phyloP scores from a whole-genome alignment of 2,113 vertebrate genomes.

The Scortum barcoo region DNA sequence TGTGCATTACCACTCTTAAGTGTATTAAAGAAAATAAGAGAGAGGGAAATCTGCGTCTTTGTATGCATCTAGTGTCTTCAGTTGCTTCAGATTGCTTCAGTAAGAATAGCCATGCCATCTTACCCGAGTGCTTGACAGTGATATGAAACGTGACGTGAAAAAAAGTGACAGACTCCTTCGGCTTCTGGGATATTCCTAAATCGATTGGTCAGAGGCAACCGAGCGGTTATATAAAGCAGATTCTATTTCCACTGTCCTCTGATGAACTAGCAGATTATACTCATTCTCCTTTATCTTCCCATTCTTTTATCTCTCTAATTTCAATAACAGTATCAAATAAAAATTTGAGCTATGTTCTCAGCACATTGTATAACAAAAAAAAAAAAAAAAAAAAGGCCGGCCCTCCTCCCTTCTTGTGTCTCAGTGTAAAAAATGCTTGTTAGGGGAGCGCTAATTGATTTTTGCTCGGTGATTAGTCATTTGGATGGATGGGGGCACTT shows the following conservation, averaged over 20 bases:
- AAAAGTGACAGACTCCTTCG: conserved; percentile 10
- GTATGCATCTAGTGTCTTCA: neutral
- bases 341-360: conserved; percentile 12
- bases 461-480: conserved; percentile 68
- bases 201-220: conserved; percentile 53
- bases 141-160: conserved; percentile 13
- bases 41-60: neutral
- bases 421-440: conserved; percentile 65
- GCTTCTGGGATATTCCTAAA: conserved; percentile 39
- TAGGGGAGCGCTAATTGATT: conserved; percentile 73
- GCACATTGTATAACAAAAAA: conserved; percentile 32
- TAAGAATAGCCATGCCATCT: neutral
- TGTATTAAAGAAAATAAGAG: neutral
- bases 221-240: conserved; percentile 33
- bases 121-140: neutral
- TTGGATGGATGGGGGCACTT: conserved; percentile 62
- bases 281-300: conserved; percentile 43
- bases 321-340: conserved; percentile 30
- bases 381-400: conserved; percentile 12
- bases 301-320: conserved; percentile 28
- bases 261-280: conserved; percentile 56
- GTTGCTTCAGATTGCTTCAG: neutral
- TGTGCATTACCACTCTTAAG: conserved; percentile 20
- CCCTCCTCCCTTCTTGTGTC: conserved; percentile 22
- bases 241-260: conserved; percentile 47